Evolutionary conservation across 2,113 vertebrate genomes (phyloP).

Genomic region (Pluvialis apricaria): DNA sequence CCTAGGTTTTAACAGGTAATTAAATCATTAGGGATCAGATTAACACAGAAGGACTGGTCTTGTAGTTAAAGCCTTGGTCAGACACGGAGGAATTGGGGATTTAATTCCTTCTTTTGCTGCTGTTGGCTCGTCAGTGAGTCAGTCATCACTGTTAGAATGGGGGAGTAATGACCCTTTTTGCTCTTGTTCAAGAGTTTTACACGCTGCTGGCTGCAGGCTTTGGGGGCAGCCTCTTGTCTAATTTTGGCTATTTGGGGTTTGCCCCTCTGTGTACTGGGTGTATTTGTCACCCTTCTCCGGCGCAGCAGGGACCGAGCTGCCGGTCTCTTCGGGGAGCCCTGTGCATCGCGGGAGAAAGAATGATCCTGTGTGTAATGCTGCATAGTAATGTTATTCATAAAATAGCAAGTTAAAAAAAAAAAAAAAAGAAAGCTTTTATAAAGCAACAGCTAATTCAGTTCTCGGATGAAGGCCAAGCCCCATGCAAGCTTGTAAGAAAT

Average conservation of each 20-base stretch:
- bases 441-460: not conserved
- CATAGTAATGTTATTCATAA: not conserved
- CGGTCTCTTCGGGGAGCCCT: not conserved
- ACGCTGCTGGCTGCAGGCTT: not conserved
- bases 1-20: not conserved
- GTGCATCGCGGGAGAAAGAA: not conserved
- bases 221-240: not conserved
- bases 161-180: not conserved
- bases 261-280: accelerated
- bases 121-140: not conserved
- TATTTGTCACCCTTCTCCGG: not conserved
- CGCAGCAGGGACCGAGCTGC: not conserved
- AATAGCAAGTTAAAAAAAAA: not conserved
- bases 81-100: not conserved
- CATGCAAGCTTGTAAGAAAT: not conserved
- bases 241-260: not conserved
- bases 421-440: not conserved
- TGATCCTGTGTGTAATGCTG: not conserved
- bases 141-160: not conserved
- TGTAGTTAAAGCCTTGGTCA: not conserved
- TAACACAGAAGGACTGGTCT: not conserved
- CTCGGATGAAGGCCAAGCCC: not conserved
- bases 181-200: not conserved
- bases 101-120: not conserved
- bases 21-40: not conserved